phyloP scores from a whole-genome alignment of 2,113 vertebrate species.

The Cricetomys ansorgei region DNA sequence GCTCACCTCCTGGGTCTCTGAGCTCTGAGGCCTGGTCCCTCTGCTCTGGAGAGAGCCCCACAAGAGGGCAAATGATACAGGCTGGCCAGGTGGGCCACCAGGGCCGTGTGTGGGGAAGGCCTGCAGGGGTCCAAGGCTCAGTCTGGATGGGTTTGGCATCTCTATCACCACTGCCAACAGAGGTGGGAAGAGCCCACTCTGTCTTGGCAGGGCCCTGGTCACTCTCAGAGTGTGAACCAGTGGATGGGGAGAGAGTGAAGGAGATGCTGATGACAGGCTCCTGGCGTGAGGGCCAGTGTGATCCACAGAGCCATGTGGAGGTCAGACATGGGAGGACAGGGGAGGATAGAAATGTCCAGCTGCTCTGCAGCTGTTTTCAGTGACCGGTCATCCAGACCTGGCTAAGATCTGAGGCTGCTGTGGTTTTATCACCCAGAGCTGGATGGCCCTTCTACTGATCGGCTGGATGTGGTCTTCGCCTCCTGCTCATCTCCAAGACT shows the following conservation, averaged over 20 bases:
- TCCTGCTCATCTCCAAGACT: not conserved
- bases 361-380: conserved; percentile 75
- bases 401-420: not conserved
- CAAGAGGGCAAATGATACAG: not conserved
- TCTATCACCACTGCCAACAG: not conserved
- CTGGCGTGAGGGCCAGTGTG: conserved; percentile 63
- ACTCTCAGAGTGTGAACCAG: not conserved
- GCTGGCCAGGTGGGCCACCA: not conserved
- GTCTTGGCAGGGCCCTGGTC: not conserved
- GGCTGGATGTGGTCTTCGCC: not conserved
- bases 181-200: not conserved
- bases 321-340: conserved; percentile 67
- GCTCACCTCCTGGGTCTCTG: not conserved
- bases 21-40: not conserved
- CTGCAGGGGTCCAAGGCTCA: not conserved
- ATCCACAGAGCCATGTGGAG: conserved; percentile 62
- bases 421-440: conserved; percentile 35
- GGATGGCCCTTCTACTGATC: not conserved
- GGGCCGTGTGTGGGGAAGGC: not conserved
- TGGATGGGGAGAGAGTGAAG: conserved; percentile 52
- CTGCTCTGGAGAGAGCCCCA: not conserved
- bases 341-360: conserved; percentile 60
- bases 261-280: conserved; percentile 68
- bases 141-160: not conserved
- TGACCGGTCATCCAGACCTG: conserved; percentile 77